A percentile compares a stretch with the other conserved stretches of the same genome.
Evolutionary conservation across 2,113 vertebrate genomes (phyloP).

Genomic region (Brachionichthys hirsutus): DNA sequence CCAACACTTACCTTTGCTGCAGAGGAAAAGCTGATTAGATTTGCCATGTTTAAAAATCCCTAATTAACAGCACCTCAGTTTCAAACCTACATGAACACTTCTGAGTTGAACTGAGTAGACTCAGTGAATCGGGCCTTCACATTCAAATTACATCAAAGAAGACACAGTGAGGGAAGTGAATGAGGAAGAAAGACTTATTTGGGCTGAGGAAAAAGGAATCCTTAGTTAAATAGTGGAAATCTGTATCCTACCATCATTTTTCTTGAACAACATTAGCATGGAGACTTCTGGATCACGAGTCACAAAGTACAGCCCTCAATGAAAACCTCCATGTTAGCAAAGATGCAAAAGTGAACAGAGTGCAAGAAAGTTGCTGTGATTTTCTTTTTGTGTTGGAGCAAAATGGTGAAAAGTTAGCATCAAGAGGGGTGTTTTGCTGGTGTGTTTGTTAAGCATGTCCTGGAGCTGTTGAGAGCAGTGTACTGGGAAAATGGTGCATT

Average conservation of each 20-base stretch:
- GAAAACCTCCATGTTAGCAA: constrained; percentile 17
- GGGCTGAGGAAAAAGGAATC: too few relatives aligned
- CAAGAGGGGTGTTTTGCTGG: constrained; percentile 64
- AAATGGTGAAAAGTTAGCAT: constrained; percentile 59
- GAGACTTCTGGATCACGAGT: constrained; percentile 13
- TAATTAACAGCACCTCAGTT: too few relatives aligned
- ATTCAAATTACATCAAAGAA: too few relatives aligned
- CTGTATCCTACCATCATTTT: not conserved
- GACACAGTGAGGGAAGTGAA: too few relatives aligned
- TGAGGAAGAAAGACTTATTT: too few relatives aligned
- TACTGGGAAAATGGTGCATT: constrained; percentile 67
- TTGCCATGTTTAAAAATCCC: too few relatives aligned
- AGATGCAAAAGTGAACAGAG: constrained; percentile 15
- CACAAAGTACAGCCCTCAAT: constrained; percentile 31
- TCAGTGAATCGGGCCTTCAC: too few relatives aligned
- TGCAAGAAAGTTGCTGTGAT: constrained; percentile 28
- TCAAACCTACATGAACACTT: too few relatives aligned
- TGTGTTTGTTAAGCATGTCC: constrained; percentile 73
- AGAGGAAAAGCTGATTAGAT: too few relatives aligned
- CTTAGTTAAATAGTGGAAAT: too few relatives aligned
- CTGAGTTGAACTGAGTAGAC: too few relatives aligned
- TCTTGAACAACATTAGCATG: constrained; percentile 7
- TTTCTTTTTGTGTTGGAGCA: constrained; percentile 38
- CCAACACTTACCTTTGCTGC: too few relatives aligned
- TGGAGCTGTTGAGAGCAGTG: constrained; percentile 62